These are phyloP conservation scores for Medauroidea extradentata DNA, from an alignment of 1,140 invertebrate species.

Conservation along the genomic window DNA sequence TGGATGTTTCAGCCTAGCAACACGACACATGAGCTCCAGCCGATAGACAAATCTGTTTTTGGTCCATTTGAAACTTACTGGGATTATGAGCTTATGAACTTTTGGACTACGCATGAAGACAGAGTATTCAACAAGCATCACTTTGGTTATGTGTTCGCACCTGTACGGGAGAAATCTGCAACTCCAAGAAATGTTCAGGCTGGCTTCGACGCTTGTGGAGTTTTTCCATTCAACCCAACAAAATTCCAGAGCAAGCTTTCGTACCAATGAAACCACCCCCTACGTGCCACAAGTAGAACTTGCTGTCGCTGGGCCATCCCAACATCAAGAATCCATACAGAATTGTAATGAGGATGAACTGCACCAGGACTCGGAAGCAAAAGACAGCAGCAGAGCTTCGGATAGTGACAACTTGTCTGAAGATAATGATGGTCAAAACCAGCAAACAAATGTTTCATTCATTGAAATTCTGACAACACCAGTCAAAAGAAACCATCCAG, in stretches of 20 bases:
- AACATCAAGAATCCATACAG: too few relatives aligned
- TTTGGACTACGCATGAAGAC: constrained; percentile 18
- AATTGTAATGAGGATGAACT: too few relatives aligned
- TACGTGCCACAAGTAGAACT: too few relatives aligned
- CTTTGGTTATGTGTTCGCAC: constrained; percentile 34
- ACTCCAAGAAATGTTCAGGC: constrained; percentile 24
- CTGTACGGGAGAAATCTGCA: constrained; percentile 32
- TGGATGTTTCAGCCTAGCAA: constrained; percentile 34
- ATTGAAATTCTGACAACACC: too few relatives aligned
- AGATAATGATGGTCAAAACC: too few relatives aligned
- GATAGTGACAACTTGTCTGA: too few relatives aligned
- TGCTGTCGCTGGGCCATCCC: too few relatives aligned
- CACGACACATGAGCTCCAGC: constrained; percentile 41
- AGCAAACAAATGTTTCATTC: too few relatives aligned
- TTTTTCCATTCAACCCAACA: constrained; percentile 29
- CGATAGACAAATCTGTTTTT: constrained; percentile 38
- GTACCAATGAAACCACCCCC: constrained; percentile 27
- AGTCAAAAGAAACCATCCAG: too few relatives aligned
- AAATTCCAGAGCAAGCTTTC: constrained; percentile 33
- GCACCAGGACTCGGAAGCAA: too few relatives aligned
- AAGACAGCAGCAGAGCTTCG: too few relatives aligned
- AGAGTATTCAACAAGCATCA: constrained; percentile 29
- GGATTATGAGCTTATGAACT: constrained; percentile 34
- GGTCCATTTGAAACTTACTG: constrained; percentile 36
- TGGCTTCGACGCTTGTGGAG: constrained; percentile 33